phyloP scores from a whole-genome alignment of 2,113 vertebrate genomes.

The Cyanoliseus patagonus region DNA sequence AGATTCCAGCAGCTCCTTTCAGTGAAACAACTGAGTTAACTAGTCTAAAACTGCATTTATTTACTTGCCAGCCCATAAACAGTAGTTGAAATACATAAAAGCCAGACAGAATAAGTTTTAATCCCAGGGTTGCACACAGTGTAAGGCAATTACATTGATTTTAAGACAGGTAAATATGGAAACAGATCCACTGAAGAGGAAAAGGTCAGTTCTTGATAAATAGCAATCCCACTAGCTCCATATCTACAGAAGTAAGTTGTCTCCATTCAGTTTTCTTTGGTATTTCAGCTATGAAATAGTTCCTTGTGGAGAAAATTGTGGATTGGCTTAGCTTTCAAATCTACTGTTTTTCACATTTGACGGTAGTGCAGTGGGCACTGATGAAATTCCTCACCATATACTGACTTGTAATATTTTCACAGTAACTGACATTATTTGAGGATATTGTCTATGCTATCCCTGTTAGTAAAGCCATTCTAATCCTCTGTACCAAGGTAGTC shows the following conservation, averaged over 20 bases:
- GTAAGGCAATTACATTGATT: neutral
- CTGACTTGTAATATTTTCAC: neutral
- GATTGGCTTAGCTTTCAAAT: neutral
- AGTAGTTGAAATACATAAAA: neutral
- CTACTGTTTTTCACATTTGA: neutral
- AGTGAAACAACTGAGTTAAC: neutral
- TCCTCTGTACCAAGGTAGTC: neutral
- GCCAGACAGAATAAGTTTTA: neutral
- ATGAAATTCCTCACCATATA: neutral
- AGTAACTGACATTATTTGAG: neutral
- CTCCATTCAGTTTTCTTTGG: neutral
- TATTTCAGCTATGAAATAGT: neutral
- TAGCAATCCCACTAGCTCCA: neutral
- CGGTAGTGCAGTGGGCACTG: neutral
- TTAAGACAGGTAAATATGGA: neutral
- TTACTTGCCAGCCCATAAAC: neutral
- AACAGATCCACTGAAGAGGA: neutral
- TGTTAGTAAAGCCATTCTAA: neutral
- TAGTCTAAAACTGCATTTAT: neutral
- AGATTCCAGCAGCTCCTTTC: neutral
- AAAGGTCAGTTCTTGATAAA: conserved; percentile 16
- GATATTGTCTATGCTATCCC: neutral
- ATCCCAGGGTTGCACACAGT: neutral
- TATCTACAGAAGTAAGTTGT: neutral
- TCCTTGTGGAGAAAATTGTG: neutral